A percentile compares a stretch with the other conserved stretches of the same genome.
Evolutionary conservation across 2,888 invertebrate species (phyloP).

Genomic region (Hipparchia sbordonii): DNA sequence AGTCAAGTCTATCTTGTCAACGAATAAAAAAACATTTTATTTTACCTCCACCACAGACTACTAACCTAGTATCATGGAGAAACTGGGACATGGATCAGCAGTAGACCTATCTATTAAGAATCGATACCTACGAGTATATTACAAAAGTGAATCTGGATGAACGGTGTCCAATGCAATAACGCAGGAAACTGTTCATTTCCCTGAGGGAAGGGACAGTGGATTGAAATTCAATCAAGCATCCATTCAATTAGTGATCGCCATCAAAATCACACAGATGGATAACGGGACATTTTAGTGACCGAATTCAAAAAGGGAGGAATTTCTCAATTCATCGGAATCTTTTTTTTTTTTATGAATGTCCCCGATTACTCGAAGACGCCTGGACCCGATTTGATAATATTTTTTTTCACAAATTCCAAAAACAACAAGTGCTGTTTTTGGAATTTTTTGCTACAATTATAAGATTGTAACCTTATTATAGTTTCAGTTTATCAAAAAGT

Average conservation of each 20-base stretch:
- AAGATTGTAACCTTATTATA: too few relatives aligned
- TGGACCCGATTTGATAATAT: too few relatives aligned
- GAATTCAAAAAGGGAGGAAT: too few relatives aligned
- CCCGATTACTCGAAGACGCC: too few relatives aligned
- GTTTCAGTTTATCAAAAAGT: background rate
- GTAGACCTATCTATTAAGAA: background rate
- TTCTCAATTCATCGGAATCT: too few relatives aligned
- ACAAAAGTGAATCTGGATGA: constrained; percentile 1
- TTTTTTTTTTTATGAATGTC: too few relatives aligned
- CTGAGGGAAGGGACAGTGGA: constrained; percentile 50
- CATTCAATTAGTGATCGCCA: constrained; percentile 71
- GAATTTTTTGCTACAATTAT: too few relatives aligned
- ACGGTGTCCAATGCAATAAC: constrained; percentile 36
- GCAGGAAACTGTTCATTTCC: constrained; percentile 59
- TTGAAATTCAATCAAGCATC: constrained; percentile 64
- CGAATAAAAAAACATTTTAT: too few relatives aligned
- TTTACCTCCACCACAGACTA: too few relatives aligned
- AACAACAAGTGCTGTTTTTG: too few relatives aligned
- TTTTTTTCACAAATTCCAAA: too few relatives aligned
- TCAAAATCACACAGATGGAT: constrained; percentile 37
- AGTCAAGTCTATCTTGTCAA: too few relatives aligned
- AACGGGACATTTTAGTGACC: background rate
- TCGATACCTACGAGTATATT: background rate
- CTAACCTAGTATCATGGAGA: background rate
- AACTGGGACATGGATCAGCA: background rate